Percentiles rank a stretch among this genome's conserved stretches.
Evolutionary conservation across 2,888 invertebrate species (phyloP).

Genomic region (Pasiphila rectangulata): DNA sequence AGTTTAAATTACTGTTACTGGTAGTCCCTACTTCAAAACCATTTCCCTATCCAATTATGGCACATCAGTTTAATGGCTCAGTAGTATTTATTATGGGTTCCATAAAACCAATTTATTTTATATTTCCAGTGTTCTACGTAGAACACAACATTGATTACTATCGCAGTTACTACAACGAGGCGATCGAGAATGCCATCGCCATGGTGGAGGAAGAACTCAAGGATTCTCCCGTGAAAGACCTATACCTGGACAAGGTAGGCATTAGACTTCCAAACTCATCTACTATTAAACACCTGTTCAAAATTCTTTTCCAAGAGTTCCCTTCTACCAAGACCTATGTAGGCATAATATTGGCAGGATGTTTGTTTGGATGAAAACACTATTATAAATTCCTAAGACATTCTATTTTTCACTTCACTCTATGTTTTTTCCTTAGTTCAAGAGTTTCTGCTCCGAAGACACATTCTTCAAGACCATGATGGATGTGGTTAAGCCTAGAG

Average conservation of each 20-base stretch:
- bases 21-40: background rate
- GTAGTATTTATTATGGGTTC: no score
- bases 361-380: no score
- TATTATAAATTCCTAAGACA: no score
- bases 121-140: constrained; percentile 79
- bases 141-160: constrained; percentile 85
- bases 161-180: constrained; percentile 83
- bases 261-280: background rate
- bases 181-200: constrained; percentile 82
- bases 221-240: constrained; percentile 60
- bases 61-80: no score
- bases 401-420: background rate
- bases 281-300: no score
- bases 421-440: constrained; percentile 49
- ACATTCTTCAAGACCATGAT: constrained; percentile 86
- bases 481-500: constrained; percentile 81
- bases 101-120: background rate
- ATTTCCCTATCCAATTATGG: no score
- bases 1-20: background rate
- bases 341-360: no score
- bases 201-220: constrained; percentile 81
- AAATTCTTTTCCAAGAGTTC: background rate
- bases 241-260: constrained; percentile 77
- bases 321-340: no score
- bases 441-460: constrained; percentile 82